A percentile compares a stretch with the other conserved stretches of the same genome.
phyloP scores from a whole-genome alignment of 2,888 invertebrate genomes.

The Steinernema scapterisci region DNA sequence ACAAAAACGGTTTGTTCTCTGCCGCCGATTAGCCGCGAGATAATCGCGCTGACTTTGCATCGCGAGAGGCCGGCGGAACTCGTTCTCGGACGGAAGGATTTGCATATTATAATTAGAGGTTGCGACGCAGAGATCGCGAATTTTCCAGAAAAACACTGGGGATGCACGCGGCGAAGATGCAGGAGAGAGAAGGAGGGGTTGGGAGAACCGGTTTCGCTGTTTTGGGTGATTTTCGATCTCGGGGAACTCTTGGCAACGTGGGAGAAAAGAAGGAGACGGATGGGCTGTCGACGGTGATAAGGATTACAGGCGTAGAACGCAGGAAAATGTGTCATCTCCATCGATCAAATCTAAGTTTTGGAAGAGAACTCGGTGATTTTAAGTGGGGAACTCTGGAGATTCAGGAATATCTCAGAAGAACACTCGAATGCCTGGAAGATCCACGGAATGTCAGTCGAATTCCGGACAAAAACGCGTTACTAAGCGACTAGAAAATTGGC shows the following conservation, averaged over 20 bases:
- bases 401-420: too few relatives aligned
- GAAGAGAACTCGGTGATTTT: too few relatives aligned
- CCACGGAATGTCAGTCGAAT: too few relatives aligned
- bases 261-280: background rate
- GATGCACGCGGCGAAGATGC: background rate
- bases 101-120: background rate
- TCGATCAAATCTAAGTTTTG: background rate
- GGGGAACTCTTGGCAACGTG: background rate
- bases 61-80: background rate
- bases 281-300: background rate
- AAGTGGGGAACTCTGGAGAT: too few relatives aligned
- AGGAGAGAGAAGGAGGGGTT: background rate
- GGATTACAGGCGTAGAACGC: background rate
- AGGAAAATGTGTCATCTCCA: background rate
- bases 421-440: too few relatives aligned
- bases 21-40: background rate
- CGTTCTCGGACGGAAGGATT: background rate
- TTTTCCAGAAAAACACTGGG: background rate
- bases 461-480: too few relatives aligned
- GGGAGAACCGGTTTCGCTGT: background rate
- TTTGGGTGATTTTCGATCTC: slow-evolving; percentile 7
- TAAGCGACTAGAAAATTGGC: too few relatives aligned
- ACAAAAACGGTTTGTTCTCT: slow-evolving; percentile 2
- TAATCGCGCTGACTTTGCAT: background rate
- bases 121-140: background rate